Evolutionary conservation across 2,888 invertebrate genomes (phyloP), one percentile per base, ranked within the genome.

Genomic region (Chamaedrilus cognettii): DNA sequence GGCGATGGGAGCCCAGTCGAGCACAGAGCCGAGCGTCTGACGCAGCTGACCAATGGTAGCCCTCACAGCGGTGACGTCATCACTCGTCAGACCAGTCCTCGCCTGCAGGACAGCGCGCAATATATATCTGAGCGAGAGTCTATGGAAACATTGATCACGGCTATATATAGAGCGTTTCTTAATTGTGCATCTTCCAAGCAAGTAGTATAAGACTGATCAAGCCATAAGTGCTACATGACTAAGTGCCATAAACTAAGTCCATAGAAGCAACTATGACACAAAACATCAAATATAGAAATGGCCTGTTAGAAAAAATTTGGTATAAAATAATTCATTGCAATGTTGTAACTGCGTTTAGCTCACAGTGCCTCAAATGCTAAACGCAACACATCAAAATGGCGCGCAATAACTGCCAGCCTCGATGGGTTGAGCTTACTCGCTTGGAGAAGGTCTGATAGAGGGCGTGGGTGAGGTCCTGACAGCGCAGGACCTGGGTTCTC

Each of bases 231-330:
- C n/a, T n/a, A n/a, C n/a, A n/a, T n/a, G n/a, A n/a, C n/a, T n/a
- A n/a, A n/a, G n/a, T n/a, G n/a, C n/a, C n/a, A n/a, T n/a, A n/a
- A n/a, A n/a, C n/a, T n/a, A n/a, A n/a, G n/a, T n/a, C n/a, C n/a
- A n/a, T n/a, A n/a, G n/a, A n/a, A n/a, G n/a, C n/a, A 42, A 42
- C 19, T 42, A 19, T 11, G 19, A 42, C 19, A 42, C 19, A 42
- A 42, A 42, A 42, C 19, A 42, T 42, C 11, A 42, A 42, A 42
- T 42, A 42, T 42, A 42, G 42, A 42, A n/a, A n/a, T n/a, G n/a
- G n/a, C n/a, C n/a, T n/a, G n/a, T n/a, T n/a, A n/a, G n/a, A n/a
- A 42, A 42, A 42, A 42, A 42, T 42, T 42, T 42, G 42, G 42
- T 42, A 42, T 11, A n/a, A n/a, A n/a, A n/a, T n/a, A n/a, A n/a